Percentiles rank a stretch among this genome's conserved stretches.
Evolutionary conservation across 2,113 vertebrate species (phyloP).

Genomic region (Manacus vitellinus): DNA sequence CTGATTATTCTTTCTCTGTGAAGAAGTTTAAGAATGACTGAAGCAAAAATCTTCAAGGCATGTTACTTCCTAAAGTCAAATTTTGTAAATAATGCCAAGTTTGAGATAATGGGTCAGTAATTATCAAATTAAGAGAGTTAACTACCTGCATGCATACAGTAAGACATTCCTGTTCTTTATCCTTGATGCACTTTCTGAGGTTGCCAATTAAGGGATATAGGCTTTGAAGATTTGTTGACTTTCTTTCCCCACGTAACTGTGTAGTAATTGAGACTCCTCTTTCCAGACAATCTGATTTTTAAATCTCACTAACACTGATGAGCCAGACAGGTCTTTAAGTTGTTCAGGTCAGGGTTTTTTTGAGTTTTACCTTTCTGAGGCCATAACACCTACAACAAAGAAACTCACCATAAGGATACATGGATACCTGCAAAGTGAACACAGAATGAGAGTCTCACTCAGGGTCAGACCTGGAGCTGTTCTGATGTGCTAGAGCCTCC

Average conservation of each 20-base stretch:
- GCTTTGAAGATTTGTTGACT: background rate
- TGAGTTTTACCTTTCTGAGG: background rate
- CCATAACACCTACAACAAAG: background rate
- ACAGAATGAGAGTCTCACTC: background rate
- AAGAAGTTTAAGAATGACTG: background rate
- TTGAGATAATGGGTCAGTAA: background rate
- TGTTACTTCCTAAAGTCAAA: background rate
- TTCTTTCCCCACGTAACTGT: background rate
- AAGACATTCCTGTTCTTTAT: background rate
- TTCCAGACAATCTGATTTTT: background rate
- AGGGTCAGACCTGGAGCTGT: background rate
- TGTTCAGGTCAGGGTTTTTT: background rate
- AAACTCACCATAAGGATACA: background rate
- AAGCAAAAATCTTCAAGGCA: background rate
- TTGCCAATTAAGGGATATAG: background rate
- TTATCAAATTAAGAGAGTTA: background rate
- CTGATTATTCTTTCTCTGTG: background rate
- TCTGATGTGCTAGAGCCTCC: background rate
- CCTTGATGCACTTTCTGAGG: background rate
- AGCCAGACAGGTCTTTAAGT: background rate
- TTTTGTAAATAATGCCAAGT: background rate
- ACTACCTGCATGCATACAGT: background rate
- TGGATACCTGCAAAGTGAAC: background rate
- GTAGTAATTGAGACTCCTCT: background rate
- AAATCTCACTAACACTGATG: background rate